Conservation (phyloP, 2,888 invertebrate genomes). For the Mesorhabditis spiculigera region DNA sequence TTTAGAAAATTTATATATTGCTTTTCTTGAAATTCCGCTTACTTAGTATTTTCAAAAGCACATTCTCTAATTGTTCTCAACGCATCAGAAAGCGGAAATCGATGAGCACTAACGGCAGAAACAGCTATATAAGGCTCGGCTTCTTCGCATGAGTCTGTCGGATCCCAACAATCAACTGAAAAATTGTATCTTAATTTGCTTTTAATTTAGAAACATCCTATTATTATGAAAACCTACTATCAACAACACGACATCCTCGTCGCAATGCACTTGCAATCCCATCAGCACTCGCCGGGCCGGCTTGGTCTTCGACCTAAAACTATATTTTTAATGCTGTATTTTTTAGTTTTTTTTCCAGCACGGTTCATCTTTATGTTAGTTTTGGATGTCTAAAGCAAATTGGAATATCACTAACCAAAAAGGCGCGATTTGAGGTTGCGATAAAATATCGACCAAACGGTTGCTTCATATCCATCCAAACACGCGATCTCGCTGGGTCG, state of each 20-base stretch:
- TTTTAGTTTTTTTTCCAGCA: not conserved
- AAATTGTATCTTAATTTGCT: constrained; percentile 4
- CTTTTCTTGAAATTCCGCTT: not conserved
- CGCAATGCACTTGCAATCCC: constrained; percentile 64
- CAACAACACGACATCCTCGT: constrained; percentile 65
- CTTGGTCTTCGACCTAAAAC: constrained; percentile 64
- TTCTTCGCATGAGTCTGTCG: constrained; percentile 49
- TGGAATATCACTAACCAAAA: constrained; percentile 1
- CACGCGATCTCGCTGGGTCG: constrained; percentile 61
- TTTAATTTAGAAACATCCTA: not conserved
- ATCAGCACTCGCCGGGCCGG: constrained; percentile 64
- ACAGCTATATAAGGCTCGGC: constrained; percentile 58
- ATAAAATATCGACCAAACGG: constrained; percentile 58
- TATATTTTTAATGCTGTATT: constrained; percentile 14
- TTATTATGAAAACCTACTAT: constrained; percentile 57
- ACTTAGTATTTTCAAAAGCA: constrained; percentile 60
- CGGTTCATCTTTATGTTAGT: not conserved
- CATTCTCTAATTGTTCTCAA: constrained; percentile 62
- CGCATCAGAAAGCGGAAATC: constrained; percentile 60
- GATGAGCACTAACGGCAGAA: constrained; percentile 12
- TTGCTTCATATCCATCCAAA: constrained; percentile 65
- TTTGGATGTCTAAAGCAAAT: not conserved
- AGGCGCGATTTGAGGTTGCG: constrained; percentile 26
- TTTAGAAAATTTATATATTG: not conserved
- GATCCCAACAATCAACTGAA: constrained; percentile 67